Evolutionary conservation across 2,113 vertebrate genomes (phyloP), one percentile per base, ranked within the genome.

Genomic region (Brachypodius melanocephalos): DNA sequence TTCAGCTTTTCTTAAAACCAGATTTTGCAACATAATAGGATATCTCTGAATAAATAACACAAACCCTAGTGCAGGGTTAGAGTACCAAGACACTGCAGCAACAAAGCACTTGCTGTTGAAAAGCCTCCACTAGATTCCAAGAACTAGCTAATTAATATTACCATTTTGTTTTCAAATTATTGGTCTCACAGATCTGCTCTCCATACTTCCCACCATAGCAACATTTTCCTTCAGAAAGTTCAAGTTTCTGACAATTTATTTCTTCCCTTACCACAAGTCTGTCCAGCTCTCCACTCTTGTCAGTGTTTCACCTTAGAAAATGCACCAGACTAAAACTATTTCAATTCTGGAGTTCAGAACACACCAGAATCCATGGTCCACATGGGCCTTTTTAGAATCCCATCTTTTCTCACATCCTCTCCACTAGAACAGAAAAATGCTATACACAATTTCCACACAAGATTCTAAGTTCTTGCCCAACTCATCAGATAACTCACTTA

Each of bases 141-240:
- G 65, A 74, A 67, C 52, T 38, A 59, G 55, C 46, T 62, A 65
- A 49, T 34, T 42, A 77, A 78, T 46, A 62, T n/a, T 26, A 40
- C 18, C 4, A 31, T 55, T 73, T 71, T 29, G 12, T 42, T 83
- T 84, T 77, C 69, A 94, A 36, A 59, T 2, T 1, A 8, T 20
- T 74, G 21, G 16, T 77, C 51, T 54, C 32, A 34, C 15, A 78
- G 43, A 74, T 71, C 29, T 74, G 26, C 36, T 29, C 18, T 54
- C 42, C 17, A 15, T 18, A 21, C 22, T 38, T 45, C 16, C 24
- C 28, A 76, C 31, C 4, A 3, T 0, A 49, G 17, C 0, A 2
- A 81, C 19, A 51, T 5, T 25, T 83, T 76, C 76, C 26, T 88
- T 42, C 26, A 49, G 29, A 49, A 85, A 59, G 6, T 69, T 92